phyloP scores from a whole-genome alignment of 2,797 vertebrate genomes.

The Linurgus olivaceus region DNA sequence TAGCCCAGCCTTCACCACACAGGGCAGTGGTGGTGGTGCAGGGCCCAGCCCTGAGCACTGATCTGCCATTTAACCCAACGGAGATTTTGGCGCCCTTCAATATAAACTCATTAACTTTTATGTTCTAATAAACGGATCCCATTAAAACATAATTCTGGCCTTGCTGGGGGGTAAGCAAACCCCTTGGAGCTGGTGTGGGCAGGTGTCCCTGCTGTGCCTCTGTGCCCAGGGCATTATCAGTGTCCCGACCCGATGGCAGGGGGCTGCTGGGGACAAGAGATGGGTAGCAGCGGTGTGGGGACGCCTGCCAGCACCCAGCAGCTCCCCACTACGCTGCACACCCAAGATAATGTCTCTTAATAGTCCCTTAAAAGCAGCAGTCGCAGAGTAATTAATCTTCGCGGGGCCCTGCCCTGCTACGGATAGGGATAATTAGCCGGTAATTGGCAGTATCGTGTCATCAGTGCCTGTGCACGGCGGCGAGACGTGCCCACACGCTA shows the following conservation, averaged over 20 bases:
- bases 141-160: slow-evolving; percentile 80
- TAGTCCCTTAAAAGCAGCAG: slow-evolving; percentile 56
- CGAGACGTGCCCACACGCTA: background rate
- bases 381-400: slow-evolving; percentile 53
- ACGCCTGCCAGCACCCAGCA: background rate
- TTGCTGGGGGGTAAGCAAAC: slow-evolving; percentile 70
- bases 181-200: background rate
- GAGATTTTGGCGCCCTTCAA: slow-evolving; percentile 75
- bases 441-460: slow-evolving; percentile 60
- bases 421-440: slow-evolving; percentile 19
- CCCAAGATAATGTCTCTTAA: slow-evolving; percentile 29
- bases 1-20: accelerated
- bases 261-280: background rate
- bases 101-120: slow-evolving; percentile 91
- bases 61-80: slow-evolving; percentile 83
- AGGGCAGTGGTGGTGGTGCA: accelerated
- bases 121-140: slow-evolving; percentile 84
- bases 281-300: background rate
- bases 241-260: accelerated
- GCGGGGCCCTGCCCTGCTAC: slow-evolving; percentile 43
- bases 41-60: slow-evolving; percentile 65
- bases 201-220: background rate
- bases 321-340: background rate
- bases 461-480: background rate
- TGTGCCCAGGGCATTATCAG: accelerated